Conservation (phyloP, 2,113 vertebrate genomes). For the Chunga burmeisteri region DNA sequence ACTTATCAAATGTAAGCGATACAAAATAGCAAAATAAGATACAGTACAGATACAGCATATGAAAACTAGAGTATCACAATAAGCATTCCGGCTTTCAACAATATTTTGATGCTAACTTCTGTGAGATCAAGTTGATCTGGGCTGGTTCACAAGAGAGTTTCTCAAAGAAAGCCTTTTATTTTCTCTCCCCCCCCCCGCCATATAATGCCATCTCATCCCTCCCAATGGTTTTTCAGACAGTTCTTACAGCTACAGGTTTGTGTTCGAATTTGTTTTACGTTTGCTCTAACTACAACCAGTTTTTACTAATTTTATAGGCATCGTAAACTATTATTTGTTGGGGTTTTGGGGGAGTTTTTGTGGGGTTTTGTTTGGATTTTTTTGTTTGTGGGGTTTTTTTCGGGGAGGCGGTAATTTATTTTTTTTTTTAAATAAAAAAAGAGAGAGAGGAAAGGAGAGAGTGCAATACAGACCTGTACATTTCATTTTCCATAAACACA, state of each 20-base stretch:
- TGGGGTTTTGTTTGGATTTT: not conserved
- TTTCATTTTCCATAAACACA: not conserved
- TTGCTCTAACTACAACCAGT: not conserved
- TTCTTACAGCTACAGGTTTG: not conserved
- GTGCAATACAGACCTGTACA: fast-evolving
- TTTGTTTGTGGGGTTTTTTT: not conserved
- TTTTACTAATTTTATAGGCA: not conserved
- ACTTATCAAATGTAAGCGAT: not conserved
- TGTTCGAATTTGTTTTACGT: not conserved
- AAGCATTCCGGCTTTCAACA: not conserved
- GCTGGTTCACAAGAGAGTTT: not conserved
- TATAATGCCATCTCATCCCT: not conserved
- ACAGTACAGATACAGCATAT: not conserved
- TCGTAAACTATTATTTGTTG: not conserved
- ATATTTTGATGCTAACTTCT: not conserved
- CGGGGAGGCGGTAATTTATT: too few relatives aligned
- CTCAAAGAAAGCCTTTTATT: not conserved
- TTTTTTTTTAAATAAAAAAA: not conserved
- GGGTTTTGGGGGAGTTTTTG: fast-evolving
- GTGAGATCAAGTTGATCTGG: not conserved
- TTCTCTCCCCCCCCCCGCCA: not conserved
- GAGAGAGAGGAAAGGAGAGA: not conserved
- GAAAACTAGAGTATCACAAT: not conserved
- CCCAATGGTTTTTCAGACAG: not conserved
- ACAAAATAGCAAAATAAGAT: not conserved